Conservation (phyloP, 2,113 vertebrate genomes). For the Percina caprodes region DNA sequence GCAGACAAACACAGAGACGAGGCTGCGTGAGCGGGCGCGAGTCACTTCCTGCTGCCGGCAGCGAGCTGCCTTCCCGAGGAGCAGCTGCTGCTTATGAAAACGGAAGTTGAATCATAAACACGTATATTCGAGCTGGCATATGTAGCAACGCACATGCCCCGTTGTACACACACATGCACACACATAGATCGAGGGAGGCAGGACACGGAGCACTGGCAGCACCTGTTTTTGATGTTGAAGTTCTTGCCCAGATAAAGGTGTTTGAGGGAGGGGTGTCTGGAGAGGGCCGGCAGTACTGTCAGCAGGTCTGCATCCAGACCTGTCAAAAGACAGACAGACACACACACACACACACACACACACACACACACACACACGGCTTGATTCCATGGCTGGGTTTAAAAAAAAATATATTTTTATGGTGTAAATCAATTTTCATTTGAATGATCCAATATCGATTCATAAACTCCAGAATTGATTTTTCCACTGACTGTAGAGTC, state of each 20-base stretch:
- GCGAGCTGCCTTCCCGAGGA: constrained; percentile 37
- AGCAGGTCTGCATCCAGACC: constrained; percentile 89
- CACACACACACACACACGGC: background rate
- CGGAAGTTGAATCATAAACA: constrained; percentile 43
- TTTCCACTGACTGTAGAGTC: too few species aligned
- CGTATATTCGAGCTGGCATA: constrained; percentile 35
- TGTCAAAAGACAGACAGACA: constrained; percentile 64
- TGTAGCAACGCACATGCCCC: background rate
- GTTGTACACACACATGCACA: constrained; percentile 2
- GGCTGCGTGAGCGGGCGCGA: constrained; percentile 35
- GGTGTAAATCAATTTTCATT: too few species aligned
- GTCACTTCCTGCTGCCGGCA: constrained; percentile 52
- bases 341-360: constrained; percentile 9
- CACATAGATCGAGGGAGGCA: constrained; percentile 24
- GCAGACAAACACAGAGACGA: constrained; percentile 50
- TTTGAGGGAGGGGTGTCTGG: constrained; percentile 88
- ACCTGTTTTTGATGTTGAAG: constrained; percentile 92
- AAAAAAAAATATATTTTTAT: too few species aligned
- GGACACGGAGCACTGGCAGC: constrained; percentile 41
- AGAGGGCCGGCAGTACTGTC: constrained; percentile 86
- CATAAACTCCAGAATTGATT: too few species aligned
- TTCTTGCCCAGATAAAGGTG: constrained; percentile 90
- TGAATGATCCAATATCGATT: too few species aligned
- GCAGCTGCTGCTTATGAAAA: constrained; percentile 29
- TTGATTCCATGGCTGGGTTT: too few species aligned